Evolutionary conservation across 2,888 invertebrate species (phyloP), one percentile per base, ranked within the genome.

Genomic region (Cantharis rustica): DNA sequence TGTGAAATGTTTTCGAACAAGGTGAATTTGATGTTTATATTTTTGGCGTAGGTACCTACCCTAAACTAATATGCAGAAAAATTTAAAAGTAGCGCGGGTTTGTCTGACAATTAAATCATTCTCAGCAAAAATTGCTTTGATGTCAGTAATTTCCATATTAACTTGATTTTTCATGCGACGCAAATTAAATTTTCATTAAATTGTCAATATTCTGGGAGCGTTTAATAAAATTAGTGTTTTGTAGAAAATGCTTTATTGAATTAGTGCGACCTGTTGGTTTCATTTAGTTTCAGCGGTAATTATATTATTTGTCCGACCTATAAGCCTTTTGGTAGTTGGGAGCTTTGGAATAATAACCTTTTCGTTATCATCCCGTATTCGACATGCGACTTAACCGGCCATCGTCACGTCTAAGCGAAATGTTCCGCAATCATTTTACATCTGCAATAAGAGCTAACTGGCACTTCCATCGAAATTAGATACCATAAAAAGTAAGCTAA

Each of bases 161-260:
- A 84, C 84, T 83, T 83, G 83, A 85, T 84, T 85, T 85, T 85
- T 85, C 84, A 82, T 83, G 83, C 83, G 82, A 80, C 82, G 81
- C 79, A 85, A 86, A 86, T 87, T 85, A 86, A 86, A 86, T 87
- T 87, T 87, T 86, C 86, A 87, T 87, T 86, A 86, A 85, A 85
- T 85, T 84, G 87, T 86, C 87, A 85, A 87, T 87, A 86, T 86
- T 84, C 83, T 82, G 83, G 81, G 82, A 84, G 84, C 84, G 78
- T 80, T 85, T 86, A 86, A 86, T 87, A 84, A 85, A 86, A 87
- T 87, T 86, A 86, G 85, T 82, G 84, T 85, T 85, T 84, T 84
- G 82, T 80, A 82, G 83, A 81, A 85, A 83, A 83, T 82, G 82
- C 84, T 74, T 80, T 80, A 81, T 81, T 80, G 76, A 76, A 75